phyloP scores from a whole-genome alignment of 2,113 vertebrate species.

The Limnothrissa miodon region DNA sequence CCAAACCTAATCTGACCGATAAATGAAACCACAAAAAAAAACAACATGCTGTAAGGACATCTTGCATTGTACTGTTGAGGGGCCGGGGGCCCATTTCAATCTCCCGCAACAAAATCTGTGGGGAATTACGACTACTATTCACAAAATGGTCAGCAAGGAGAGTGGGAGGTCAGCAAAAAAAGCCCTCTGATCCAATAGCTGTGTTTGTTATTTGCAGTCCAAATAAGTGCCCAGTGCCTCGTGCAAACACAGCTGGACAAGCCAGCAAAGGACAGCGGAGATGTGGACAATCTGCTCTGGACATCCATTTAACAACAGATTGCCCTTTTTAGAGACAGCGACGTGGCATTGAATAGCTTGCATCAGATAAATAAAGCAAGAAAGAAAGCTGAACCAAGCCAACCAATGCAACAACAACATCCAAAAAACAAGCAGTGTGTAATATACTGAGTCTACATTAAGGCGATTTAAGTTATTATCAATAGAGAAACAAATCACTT shows the following conservation, averaged over 20 bases:
- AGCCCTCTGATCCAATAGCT: background rate
- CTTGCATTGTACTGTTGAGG: conserved; percentile 28
- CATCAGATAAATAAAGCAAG: background rate
- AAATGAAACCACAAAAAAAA: background rate
- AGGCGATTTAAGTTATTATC: background rate
- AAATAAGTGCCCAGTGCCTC: conserved; percentile 28
- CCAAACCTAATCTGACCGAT: background rate
- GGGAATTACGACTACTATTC: conserved; percentile 45
- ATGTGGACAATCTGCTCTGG: background rate
- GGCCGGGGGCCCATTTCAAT: conserved; percentile 41
- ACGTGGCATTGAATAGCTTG: background rate
- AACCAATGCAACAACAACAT: background rate
- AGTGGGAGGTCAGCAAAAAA: conserved; percentile 43
- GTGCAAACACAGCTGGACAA: background rate
- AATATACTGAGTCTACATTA: background rate
- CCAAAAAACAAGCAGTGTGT: background rate
- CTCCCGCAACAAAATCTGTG: conserved; percentile 43
- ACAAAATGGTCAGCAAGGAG: conserved; percentile 38
- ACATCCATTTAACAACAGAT: background rate
- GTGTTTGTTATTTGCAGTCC: conserved; percentile 39
- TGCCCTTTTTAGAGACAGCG: background rate
- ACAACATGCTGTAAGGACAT: conserved; percentile 25
- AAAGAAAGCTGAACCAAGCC: background rate
- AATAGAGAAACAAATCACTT: background rate
- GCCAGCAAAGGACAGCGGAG: background rate